phyloP scores from a whole-genome alignment of 2,888 invertebrate species.

The Aromia moschata region DNA sequence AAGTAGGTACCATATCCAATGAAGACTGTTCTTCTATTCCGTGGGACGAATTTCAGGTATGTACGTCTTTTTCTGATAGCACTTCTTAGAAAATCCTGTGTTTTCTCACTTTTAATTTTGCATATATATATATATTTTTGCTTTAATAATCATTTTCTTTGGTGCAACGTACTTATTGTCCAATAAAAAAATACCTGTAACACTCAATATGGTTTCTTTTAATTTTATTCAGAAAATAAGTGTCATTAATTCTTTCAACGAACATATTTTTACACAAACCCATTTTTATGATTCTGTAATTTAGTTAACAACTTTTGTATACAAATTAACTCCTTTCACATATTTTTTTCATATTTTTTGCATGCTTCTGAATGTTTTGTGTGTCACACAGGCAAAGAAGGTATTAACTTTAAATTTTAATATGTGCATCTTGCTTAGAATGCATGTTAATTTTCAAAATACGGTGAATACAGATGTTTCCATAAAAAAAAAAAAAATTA shows the following conservation, averaged over 20 bases:
- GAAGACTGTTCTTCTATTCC: conserved; percentile 90
- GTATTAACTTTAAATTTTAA: conserved; percentile 58
- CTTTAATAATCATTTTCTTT: conserved; percentile 4
- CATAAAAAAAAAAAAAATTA: too few relatives aligned
- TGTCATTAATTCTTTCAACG: neutral
- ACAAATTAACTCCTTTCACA: conserved; percentile 36
- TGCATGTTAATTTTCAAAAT: neutral
- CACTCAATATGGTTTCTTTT: neutral
- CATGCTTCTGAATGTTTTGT: conserved; percentile 78
- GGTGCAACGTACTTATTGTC: neutral
- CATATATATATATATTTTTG: conserved; percentile 17
- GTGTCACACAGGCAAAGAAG: conserved; percentile 77
- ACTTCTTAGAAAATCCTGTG: conserved; percentile 31
- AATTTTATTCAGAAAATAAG: too few relatives aligned
- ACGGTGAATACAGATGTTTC: too few relatives aligned
- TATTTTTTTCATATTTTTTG: conserved; percentile 63
- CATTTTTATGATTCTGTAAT: neutral
- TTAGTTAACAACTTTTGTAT: conserved; percentile 2
- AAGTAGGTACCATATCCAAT: conserved; percentile 75
- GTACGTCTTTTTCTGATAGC: too few relatives aligned
- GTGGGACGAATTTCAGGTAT: conserved; percentile 95
- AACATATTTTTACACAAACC: neutral
- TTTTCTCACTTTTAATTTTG: conserved; percentile 49
- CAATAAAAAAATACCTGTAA: neutral
- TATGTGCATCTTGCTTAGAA: conserved; percentile 19